A percentile compares a stretch with the other conserved stretches of the same genome.
Conservation (phyloP, 2,888 invertebrate genomes). For the Rhaphigaster nebulosa region DNA sequence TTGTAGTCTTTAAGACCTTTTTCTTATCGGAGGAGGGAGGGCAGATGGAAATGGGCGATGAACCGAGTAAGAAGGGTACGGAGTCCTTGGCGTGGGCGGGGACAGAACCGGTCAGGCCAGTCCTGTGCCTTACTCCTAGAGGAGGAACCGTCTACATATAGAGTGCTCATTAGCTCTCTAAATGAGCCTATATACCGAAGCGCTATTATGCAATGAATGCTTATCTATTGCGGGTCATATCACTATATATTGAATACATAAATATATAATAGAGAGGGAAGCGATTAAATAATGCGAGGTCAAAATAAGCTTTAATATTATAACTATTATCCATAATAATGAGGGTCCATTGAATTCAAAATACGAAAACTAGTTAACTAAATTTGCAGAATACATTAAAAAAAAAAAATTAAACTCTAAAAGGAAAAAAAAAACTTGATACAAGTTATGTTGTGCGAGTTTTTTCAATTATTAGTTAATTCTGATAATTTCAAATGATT, state of each 20-base stretch:
- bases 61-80: slow-evolving; percentile 13
- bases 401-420: no score
- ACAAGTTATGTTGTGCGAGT: no score
- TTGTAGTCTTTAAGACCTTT: neutral
- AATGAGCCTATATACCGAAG: neutral
- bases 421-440: no score
- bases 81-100: slow-evolving; percentile 41
- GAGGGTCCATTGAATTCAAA: no score
- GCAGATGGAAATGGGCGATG: neutral
- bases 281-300: no score
- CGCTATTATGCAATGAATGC: neutral
- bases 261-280: neutral
- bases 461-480: no score
- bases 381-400: no score
- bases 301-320: no score
- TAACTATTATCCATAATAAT: no score
- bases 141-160: neutral
- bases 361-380: no score
- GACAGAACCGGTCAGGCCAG: neutral
- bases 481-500: no score
- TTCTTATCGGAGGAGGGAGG: neutral
- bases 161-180: neutral
- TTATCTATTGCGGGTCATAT: neutral
- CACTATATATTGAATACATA: neutral
- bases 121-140: slow-evolving; percentile 10